Conservation (phyloP, 2,797 vertebrate genomes). For the Chelon auratus region DNA sequence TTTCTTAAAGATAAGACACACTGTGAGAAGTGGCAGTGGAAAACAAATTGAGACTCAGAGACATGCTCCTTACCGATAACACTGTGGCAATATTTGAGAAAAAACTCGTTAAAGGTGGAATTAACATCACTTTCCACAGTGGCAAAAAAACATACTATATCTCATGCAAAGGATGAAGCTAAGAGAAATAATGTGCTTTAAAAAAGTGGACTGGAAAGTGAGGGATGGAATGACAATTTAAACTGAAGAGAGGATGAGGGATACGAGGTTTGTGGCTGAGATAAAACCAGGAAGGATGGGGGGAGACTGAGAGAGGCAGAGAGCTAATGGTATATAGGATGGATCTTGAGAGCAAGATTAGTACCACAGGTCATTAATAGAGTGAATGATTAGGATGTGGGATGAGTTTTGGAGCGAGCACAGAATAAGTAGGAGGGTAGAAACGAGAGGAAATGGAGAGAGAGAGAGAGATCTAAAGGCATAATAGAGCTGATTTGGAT, state of each 20-base stretch:
- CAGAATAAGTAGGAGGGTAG: not conserved
- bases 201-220: not conserved
- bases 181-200: not conserved
- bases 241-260: not conserved
- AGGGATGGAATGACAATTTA: not conserved
- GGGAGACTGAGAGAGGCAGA: not conserved
- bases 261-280: not conserved
- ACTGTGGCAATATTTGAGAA: not conserved
- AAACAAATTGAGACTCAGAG: not conserved
- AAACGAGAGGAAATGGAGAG: not conserved
- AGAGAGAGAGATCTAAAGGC: slow-evolving; percentile 18
- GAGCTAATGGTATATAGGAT: slow-evolving; percentile 23
- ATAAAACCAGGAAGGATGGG: slow-evolving; percentile 12
- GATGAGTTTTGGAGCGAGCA: slow-evolving; percentile 6
- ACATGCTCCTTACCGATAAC: slow-evolving; percentile 12
- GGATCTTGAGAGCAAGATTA: slow-evolving; percentile 30
- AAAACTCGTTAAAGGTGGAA: slow-evolving; percentile 7
- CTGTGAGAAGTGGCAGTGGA: not conserved
- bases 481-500: slow-evolving; percentile 36
- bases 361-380: slow-evolving; percentile 49
- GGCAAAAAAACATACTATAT: not conserved
- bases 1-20: not conserved
- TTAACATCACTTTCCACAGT: not conserved
- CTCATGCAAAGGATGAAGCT: not conserved
- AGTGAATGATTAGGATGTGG: slow-evolving; percentile 13